A percentile compares a stretch with the other conserved stretches of the same genome.
These are phyloP conservation scores for Vombatus ursinus DNA, from an alignment of 2,113 vertebrate species.

Conservation along the genomic window DNA sequence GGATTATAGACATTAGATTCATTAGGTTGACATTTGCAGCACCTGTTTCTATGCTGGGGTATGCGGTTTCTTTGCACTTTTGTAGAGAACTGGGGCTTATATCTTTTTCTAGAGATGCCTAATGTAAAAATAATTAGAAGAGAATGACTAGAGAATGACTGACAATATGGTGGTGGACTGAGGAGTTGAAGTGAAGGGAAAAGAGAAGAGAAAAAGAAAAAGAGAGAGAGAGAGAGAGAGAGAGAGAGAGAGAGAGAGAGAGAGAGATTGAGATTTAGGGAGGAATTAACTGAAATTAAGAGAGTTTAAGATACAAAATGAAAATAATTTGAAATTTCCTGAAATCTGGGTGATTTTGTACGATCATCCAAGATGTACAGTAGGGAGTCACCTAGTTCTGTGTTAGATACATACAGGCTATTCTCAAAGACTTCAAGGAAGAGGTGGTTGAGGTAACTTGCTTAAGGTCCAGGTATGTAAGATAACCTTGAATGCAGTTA, in stretches of 20 bases:
- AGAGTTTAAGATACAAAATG: slow-evolving; percentile 8
- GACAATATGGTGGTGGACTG: not conserved
- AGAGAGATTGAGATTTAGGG: not conserved
- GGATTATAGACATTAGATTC: slow-evolving; percentile 8
- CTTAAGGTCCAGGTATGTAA: not conserved
- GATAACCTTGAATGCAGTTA: not conserved
- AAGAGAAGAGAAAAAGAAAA: too few relatives aligned
- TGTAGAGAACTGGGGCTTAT: not conserved
- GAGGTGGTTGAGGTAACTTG: not conserved
- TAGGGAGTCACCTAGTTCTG: not conserved
- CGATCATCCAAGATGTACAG: accelerated
- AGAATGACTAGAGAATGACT: slow-evolving; percentile 27
- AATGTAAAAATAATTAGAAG: not conserved
- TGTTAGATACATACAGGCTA: not conserved
- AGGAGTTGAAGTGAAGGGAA: not conserved
- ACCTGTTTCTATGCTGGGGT: not conserved
- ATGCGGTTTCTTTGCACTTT: slow-evolving; percentile 13
- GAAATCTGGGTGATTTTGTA: not conserved
- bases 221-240: not conserved
- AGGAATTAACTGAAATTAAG: slow-evolving; percentile 39
- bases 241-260: too few relatives aligned
- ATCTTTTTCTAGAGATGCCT: not conserved
- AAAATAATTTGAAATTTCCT: not conserved
- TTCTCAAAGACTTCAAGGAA: not conserved
- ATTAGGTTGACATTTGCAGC: not conserved